Conservation (phyloP, 2,888 invertebrate species). For the Pelosia muscerda region DNA sequence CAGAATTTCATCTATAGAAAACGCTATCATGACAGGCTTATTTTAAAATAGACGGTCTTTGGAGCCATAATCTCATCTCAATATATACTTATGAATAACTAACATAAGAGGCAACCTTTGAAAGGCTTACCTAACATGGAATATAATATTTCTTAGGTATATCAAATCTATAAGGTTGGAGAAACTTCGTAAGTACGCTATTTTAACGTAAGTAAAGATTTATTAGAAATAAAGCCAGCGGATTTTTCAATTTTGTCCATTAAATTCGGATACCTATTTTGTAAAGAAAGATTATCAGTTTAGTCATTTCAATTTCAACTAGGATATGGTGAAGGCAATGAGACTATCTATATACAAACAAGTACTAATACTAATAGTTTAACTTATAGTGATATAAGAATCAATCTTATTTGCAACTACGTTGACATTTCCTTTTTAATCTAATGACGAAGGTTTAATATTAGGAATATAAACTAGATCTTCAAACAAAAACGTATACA, state of each 20-base stretch:
- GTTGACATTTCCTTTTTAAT: too few relatives aligned
- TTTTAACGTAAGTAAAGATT: conserved; percentile 1
- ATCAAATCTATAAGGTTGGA: not conserved
- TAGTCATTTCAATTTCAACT: not conserved
- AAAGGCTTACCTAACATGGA: not conserved
- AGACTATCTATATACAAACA: not conserved
- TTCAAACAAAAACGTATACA: too few relatives aligned
- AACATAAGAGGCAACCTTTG: not conserved
- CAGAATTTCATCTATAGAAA: not conserved
- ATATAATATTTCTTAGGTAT: not conserved
- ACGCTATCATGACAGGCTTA: not conserved
- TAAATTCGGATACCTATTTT: not conserved
- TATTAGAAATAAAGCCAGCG: not conserved
- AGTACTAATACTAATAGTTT: not conserved
- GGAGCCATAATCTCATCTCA: not conserved
- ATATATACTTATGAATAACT: not conserved
- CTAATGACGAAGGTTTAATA: too few relatives aligned
- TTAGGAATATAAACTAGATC: too few relatives aligned
- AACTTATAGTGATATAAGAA: not conserved
- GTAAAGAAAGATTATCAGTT: not conserved
- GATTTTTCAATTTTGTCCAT: not conserved
- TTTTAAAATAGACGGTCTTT: not conserved
- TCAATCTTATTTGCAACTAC: too few relatives aligned
- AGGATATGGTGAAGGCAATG: not conserved
- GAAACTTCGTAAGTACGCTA: not conserved